Conservation (phyloP, 2,888 invertebrate species). For the Automeris io region DNA sequence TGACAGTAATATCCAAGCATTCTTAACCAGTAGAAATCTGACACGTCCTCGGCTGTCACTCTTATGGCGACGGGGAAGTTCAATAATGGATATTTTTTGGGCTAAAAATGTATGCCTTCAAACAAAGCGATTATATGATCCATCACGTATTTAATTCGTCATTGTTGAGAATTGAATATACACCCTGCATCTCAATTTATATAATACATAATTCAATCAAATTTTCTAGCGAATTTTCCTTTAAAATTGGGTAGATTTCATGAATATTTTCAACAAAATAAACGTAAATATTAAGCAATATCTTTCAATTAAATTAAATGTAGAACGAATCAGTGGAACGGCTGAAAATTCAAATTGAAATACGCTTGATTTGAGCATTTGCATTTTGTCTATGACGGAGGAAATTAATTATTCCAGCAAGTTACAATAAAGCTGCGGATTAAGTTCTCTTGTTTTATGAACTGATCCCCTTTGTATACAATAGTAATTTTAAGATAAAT, state of each 20-base stretch:
- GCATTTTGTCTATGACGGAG: constrained; percentile 1
- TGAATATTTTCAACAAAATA: not conserved
- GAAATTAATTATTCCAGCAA: constrained; percentile 1
- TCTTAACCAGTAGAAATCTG: too few relatives aligned
- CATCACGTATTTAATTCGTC: too few relatives aligned
- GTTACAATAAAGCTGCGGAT: constrained; percentile 1
- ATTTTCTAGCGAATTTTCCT: not conserved
- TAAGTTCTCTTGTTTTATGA: constrained; percentile 1
- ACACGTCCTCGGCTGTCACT: too few relatives aligned
- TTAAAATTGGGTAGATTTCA: not conserved
- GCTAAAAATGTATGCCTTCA: too few relatives aligned
- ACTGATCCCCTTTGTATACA: not conserved
- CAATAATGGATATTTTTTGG: too few relatives aligned
- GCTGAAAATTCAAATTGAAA: constrained; percentile 1
- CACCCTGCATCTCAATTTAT: too few relatives aligned
- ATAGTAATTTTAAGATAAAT: too few relatives aligned
- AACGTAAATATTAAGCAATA: not conserved
- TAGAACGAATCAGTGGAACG: not conserved
- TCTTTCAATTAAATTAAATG: not conserved
- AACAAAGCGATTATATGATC: too few relatives aligned
- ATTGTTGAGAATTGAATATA: too few relatives aligned
- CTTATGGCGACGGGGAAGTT: too few relatives aligned
- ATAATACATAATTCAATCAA: not conserved
- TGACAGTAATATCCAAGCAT: too few relatives aligned
- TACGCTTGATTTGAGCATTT: constrained; percentile 3